These are phyloP conservation scores for Oreotrochilus melanogaster DNA, from an alignment of 2,113 vertebrate genomes.

Conservation along the genomic window DNA sequence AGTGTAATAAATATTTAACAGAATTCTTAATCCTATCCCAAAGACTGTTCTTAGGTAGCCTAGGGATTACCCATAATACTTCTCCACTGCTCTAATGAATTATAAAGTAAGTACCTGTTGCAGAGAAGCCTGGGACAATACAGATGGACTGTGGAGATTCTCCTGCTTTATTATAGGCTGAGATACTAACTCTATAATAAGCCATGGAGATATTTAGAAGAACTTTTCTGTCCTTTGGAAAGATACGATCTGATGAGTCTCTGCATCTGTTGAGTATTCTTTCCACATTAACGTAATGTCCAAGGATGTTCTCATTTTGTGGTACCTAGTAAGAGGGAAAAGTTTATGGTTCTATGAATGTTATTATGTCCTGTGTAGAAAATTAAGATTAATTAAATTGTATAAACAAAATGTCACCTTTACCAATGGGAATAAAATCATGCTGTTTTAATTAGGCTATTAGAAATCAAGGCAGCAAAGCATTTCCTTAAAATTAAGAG, in stretches of 20 bases:
- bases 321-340: conserved; percentile 13
- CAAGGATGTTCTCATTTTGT: conserved; percentile 21
- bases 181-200: conserved; percentile 43
- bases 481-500: background rate
- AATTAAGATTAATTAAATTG: background rate
- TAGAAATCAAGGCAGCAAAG: background rate
- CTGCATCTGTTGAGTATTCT: conserved; percentile 54
- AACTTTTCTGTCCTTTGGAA: background rate
- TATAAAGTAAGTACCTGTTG: background rate
- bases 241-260: background rate
- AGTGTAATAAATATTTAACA: background rate
- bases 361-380: background rate
- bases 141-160: conserved; percentile 46
- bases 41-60: background rate
- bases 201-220: conserved; percentile 62
- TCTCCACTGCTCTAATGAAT: background rate
- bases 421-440: background rate
- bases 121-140: background rate
- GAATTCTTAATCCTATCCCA: background rate
- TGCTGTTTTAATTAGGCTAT: conserved; percentile 5
- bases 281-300: conserved; percentile 29
- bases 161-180: conserved; percentile 61
- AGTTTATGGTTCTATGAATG: background rate
- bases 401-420: background rate
- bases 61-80: background rate